A percentile compares a stretch with the other conserved stretches of the same genome.
phyloP scores from a whole-genome alignment of 2,113 vertebrate species.

The Trichomycterus rosablanca region DNA sequence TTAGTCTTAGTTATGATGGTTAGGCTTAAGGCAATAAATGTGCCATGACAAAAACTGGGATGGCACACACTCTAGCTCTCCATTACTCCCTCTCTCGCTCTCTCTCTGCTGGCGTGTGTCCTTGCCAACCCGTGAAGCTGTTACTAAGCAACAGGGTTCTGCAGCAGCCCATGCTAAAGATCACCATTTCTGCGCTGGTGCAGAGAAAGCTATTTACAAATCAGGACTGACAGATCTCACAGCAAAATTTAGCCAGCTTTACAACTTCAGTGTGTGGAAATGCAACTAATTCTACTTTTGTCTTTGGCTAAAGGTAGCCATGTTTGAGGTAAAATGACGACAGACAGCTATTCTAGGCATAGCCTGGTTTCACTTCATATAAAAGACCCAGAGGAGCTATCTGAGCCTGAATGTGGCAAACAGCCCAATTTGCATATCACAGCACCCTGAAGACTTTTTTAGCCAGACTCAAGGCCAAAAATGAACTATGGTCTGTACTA shows the following conservation, averaged over 20 bases:
- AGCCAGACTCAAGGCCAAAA: not conserved
- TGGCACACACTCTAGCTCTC: not conserved
- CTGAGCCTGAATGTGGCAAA: not conserved
- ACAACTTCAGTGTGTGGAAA: constrained; percentile 6
- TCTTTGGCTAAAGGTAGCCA: constrained; percentile 1
- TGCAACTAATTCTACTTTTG: not conserved
- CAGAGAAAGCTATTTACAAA: constrained; percentile 42
- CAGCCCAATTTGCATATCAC: constrained; percentile 9
- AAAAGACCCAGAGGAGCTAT: not conserved
- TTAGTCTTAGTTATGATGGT: not conserved
- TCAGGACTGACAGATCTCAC: constrained; percentile 18
- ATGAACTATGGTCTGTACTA: not conserved
- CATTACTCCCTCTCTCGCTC: constrained; percentile 26
- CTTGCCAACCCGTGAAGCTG: constrained; percentile 55
- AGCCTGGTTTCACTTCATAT: not conserved
- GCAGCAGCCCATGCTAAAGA: constrained; percentile 57
- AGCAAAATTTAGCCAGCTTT: constrained; percentile 31
- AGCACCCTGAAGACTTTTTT: not conserved
- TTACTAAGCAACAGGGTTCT: constrained; percentile 67
- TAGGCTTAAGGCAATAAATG: constrained; percentile 9
- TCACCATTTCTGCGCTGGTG: constrained; percentile 53
- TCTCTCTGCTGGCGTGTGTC: constrained; percentile 36
- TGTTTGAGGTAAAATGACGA: not conserved
- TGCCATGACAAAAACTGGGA: constrained; percentile 5
- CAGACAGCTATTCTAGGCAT: constrained; percentile 18